These are phyloP conservation scores for Aromia moschata DNA, from an alignment of 2,888 invertebrate genomes.

Conservation along the genomic window DNA sequence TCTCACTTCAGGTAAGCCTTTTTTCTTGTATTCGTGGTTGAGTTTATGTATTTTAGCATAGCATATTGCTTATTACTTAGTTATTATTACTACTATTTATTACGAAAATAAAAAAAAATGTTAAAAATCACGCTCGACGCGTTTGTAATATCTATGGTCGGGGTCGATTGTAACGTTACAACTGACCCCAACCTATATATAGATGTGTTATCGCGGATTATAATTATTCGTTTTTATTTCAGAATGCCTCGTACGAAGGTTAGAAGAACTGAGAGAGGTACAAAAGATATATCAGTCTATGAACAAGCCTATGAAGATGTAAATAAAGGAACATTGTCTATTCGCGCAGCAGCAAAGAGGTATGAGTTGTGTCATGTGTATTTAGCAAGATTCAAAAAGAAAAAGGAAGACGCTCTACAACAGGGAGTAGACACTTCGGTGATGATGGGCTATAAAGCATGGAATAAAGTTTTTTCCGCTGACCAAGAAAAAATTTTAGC, in stretches of 20 bases:
- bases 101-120: neutral
- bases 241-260: neutral
- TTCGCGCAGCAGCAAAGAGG: no score
- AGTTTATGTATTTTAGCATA: neutral
- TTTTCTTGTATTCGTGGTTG: neutral
- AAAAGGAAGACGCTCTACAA: no score
- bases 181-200: no score
- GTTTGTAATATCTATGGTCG: neutral
- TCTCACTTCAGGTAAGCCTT: neutral
- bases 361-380: neutral
- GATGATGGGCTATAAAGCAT: no score
- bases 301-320: neutral
- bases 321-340: neutral
- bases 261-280: neutral
- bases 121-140: neutral
- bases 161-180: no score
- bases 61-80: neutral
- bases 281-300: neutral
- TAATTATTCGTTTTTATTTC: neutral
- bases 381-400: neutral
- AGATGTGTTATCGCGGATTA: no score
- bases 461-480: neutral
- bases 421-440: no score
- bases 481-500: neutral
- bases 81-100: no score